Percentiles rank a stretch among this genome's conserved stretches.
These are phyloP conservation scores for Plebejus argus DNA, from an alignment of 2,888 invertebrate genomes.

Conservation along the genomic window DNA sequence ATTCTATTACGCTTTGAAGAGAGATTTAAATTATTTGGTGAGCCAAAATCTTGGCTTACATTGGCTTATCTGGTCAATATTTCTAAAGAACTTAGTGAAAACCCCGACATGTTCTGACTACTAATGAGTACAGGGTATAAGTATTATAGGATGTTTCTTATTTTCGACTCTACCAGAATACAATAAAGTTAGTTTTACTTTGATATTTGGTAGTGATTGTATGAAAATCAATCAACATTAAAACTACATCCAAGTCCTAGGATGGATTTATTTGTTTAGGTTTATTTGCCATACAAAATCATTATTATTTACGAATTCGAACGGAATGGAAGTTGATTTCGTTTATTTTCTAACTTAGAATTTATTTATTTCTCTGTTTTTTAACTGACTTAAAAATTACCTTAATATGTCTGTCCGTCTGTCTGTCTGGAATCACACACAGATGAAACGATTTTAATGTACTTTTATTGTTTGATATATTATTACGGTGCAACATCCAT, in stretches of 20 bases:
- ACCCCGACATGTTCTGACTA: background rate
- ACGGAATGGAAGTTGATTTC: background rate
- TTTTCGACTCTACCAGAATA: background rate
- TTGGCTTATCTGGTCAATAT: background rate
- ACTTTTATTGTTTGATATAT: no score
- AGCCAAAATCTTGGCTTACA: background rate
- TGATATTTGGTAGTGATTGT: background rate
- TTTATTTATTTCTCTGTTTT: background rate
- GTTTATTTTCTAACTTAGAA: background rate
- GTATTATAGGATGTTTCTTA: background rate
- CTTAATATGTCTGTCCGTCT: no score
- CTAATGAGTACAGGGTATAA: background rate
- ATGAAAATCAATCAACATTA: constrained; percentile 23
- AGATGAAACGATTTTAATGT: no score
- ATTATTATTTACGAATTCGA: background rate
- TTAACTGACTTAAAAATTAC: background rate
- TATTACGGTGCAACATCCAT: no score
- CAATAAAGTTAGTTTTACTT: background rate
- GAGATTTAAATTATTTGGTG: background rate
- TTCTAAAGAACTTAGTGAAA: constrained; percentile 20
- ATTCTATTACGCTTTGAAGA: background rate
- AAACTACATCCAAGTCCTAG: background rate
- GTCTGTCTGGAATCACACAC: no score
- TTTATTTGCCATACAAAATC: background rate
- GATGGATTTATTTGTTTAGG: background rate